These are phyloP conservation scores for Papilio glaucus DNA, from an alignment of 1,140 invertebrate genomes.

Conservation along the genomic window DNA sequence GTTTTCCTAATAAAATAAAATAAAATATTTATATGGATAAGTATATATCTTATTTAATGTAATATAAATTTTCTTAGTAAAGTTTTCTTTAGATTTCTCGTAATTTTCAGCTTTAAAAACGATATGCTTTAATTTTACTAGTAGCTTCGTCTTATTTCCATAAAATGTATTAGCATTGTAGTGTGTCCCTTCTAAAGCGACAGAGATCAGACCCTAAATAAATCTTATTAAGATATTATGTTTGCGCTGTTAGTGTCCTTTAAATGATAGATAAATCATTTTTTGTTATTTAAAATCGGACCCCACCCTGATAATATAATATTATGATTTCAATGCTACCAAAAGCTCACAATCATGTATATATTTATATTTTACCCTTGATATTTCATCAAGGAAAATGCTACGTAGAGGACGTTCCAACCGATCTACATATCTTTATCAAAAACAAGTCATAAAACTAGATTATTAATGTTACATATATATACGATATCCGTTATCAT, in stretches of 20 bases:
- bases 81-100: too few relatives aligned
- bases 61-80: too few relatives aligned
- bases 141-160: too few relatives aligned
- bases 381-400: constrained; percentile 14
- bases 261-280: neutral
- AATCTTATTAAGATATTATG: neutral
- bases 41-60: too few relatives aligned
- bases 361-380: constrained; percentile 20
- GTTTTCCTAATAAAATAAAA: too few relatives aligned
- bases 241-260: neutral
- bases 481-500: neutral
- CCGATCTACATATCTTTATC: constrained; percentile 9
- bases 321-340: neutral
- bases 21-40: too few relatives aligned
- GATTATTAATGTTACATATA: neutral
- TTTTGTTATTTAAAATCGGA: neutral
- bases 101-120: too few relatives aligned
- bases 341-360: neutral
- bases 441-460: constrained; percentile 12
- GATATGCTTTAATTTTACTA: too few relatives aligned
- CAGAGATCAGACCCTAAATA: neutral
- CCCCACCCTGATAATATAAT: too few relatives aligned
- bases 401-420: constrained; percentile 3
- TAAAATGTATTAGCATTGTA: too few relatives aligned
- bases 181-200: neutral